These are phyloP conservation scores for Drosophila subpulchrella DNA, from an alignment of 1,140 invertebrate species.

Conservation along the genomic window DNA sequence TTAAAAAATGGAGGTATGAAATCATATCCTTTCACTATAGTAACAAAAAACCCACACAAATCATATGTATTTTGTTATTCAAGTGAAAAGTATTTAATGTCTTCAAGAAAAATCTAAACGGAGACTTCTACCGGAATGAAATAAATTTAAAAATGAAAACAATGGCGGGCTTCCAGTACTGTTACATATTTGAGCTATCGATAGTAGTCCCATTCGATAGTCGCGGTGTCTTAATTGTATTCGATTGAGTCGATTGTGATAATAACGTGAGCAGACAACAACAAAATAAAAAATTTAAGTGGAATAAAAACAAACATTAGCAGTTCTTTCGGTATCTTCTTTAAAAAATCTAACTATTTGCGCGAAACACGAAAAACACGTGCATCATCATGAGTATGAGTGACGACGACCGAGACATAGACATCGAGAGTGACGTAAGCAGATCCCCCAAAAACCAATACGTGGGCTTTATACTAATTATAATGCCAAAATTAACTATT, in stretches of 20 bases:
- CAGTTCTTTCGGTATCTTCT: not conserved
- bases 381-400: conserved; percentile 86
- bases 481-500: conserved; percentile 3
- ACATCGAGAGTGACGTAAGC: conserved; percentile 95
- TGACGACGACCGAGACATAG: conserved; percentile 95
- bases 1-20: no score
- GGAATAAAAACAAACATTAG: conserved; percentile 29
- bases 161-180: no score
- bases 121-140: no score
- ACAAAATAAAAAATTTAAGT: conserved; percentile 14
- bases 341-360: not conserved
- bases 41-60: no score
- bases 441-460: conserved; percentile 7
- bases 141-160: no score
- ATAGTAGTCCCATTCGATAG: no score
- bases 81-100: no score
- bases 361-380: not conserved
- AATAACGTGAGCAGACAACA: conserved; percentile 24
- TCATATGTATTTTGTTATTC: no score
- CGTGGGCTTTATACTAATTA: not conserved
- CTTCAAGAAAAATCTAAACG: not conserved
- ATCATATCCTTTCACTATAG: no score
- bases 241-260: no score
- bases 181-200: no score
- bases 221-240: no score